A percentile compares a stretch with the other conserved stretches of the same genome.
Evolutionary conservation across 2,888 invertebrate species (phyloP).

Genomic region (Xanthorhoe spadicearia): DNA sequence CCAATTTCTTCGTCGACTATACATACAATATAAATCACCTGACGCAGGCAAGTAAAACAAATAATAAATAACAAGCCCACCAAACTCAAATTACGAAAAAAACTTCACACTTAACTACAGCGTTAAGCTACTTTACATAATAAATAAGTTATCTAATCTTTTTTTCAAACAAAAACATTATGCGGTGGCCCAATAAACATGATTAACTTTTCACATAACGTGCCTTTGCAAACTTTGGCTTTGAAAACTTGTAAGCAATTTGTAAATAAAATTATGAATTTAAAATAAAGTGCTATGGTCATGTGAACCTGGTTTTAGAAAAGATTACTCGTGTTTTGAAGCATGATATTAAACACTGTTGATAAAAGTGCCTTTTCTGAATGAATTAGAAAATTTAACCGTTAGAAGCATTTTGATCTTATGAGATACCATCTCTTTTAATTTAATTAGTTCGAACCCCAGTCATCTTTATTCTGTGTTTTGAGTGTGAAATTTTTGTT

Average conservation of each 20-base stretch:
- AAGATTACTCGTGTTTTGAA: background rate
- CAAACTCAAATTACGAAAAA: conserved; percentile 10
- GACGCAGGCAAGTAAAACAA: background rate
- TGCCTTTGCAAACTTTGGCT: conserved; percentile 32
- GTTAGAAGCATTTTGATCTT: too few species aligned
- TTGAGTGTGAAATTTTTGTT: too few species aligned
- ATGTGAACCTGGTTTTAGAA: background rate
- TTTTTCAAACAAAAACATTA: conserved; percentile 29
- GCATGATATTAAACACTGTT: background rate
- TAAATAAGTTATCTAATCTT: conserved; percentile 29
- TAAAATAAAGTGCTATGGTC: conserved; percentile 11
- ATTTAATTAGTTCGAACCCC: too few species aligned
- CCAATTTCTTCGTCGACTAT: too few species aligned
- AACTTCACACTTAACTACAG: conserved; percentile 13
- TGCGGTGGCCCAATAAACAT: conserved; percentile 17
- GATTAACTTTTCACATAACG: conserved; percentile 32
- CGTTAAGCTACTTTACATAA: conserved; percentile 17
- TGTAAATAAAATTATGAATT: conserved; percentile 52
- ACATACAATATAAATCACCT: background rate
- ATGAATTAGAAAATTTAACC: too few species aligned
- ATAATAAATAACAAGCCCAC: background rate
- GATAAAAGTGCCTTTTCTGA: background rate
- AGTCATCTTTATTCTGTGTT: too few species aligned
- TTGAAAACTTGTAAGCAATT: conserved; percentile 36
- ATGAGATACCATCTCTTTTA: too few species aligned